Percentiles rank a stretch among this genome's conserved stretches.
phyloP scores from a whole-genome alignment of 2,797 vertebrate species.

The Myiotriccus ornatus region DNA sequence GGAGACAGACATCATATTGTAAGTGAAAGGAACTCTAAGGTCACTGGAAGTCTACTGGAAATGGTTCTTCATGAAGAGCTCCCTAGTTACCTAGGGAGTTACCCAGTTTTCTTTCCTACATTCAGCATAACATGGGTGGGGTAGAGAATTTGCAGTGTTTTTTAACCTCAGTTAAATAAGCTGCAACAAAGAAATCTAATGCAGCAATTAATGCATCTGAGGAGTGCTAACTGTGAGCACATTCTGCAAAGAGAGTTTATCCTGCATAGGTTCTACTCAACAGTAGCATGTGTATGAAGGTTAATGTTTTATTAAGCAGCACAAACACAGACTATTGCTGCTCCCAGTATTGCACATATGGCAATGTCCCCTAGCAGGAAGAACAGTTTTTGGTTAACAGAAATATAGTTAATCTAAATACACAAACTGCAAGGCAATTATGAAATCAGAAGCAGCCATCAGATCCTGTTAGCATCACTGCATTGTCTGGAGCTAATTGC shows the following conservation, averaged over 20 bases:
- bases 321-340: not conserved
- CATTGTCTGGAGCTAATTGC: constrained; percentile 27
- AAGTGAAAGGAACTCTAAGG: not conserved
- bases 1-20: not conserved
- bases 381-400: not conserved
- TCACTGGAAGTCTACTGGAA: not conserved
- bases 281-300: not conserved
- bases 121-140: not conserved
- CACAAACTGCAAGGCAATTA: constrained; percentile 7
- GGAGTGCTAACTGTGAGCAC: not conserved
- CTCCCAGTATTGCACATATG: not conserved
- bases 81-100: not conserved
- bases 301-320: not conserved
- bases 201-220: not conserved
- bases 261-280: rapidly evolving
- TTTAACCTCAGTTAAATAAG: not conserved
- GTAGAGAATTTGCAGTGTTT: not conserved
- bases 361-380: not conserved
- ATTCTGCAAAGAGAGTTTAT: not conserved
- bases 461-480: not conserved
- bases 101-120: not conserved
- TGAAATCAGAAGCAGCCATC: constrained; percentile 11
- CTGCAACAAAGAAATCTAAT: not conserved
- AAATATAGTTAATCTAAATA: not conserved
- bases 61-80: not conserved